phyloP scores from a whole-genome alignment of 2,888 invertebrate species.

The Spisula solida region DNA sequence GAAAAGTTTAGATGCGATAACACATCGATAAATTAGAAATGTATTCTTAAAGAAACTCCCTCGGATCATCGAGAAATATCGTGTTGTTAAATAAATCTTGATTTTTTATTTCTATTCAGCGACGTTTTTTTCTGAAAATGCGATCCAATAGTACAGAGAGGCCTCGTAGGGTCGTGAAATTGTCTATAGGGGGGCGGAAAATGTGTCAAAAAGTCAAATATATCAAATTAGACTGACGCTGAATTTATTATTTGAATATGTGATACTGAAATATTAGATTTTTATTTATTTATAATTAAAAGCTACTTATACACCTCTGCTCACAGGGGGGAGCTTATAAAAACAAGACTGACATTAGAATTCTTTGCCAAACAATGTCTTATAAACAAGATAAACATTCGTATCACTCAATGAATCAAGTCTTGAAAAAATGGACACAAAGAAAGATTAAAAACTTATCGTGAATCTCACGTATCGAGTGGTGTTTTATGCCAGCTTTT shows the following conservation, averaged over 20 bases:
- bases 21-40: background rate
- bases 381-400: conserved; percentile 18
- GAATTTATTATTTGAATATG: background rate
- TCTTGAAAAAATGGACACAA: conserved; percentile 11
- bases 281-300: conserved; percentile 45
- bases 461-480: background rate
- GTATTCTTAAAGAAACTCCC: background rate
- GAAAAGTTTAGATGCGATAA: background rate
- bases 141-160: no score
- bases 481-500: background rate
- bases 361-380: background rate
- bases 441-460: background rate
- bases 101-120: background rate
- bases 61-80: background rate
- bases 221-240: background rate
- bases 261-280: conserved; percentile 1
- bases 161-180: background rate
- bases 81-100: background rate
- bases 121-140: no score
- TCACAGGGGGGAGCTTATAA: conserved; percentile 4
- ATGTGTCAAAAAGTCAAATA: background rate
- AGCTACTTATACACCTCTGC: background rate
- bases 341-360: background rate
- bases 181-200: background rate
- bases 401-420: background rate